Evolutionary conservation across 2,888 invertebrate genomes (phyloP).

Genomic region (Nymphalis polychloros): DNA sequence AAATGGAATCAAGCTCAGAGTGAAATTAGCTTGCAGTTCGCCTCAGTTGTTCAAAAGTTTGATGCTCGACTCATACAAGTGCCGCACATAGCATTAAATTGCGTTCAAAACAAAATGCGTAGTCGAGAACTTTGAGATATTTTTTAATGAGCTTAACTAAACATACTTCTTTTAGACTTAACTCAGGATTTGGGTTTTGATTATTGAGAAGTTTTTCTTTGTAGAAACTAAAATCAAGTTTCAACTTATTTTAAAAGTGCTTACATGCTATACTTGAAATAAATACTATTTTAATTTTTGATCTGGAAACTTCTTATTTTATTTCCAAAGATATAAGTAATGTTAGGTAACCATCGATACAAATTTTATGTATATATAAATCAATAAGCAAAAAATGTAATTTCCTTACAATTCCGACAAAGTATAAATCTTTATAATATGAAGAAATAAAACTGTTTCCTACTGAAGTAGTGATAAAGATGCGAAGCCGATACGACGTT

Average conservation of each 20-base stretch:
- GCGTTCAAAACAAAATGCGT: slow-evolving; percentile 2
- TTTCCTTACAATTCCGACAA: background rate
- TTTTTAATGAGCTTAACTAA: background rate
- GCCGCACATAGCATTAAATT: background rate
- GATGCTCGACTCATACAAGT: background rate
- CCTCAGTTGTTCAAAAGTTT: slow-evolving; percentile 5
- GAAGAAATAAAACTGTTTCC: slow-evolving; percentile 11
- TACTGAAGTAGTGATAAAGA: slow-evolving; percentile 7
- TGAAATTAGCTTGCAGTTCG: slow-evolving; percentile 13
- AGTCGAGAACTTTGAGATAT: background rate
- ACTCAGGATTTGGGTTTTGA: too few relatives aligned
- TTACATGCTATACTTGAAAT: too few relatives aligned
- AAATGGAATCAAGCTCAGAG: slow-evolving; percentile 10
- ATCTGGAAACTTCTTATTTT: too few relatives aligned
- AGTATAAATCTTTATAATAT: slow-evolving; percentile 17
- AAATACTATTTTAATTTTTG: too few relatives aligned
- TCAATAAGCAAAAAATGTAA: background rate
- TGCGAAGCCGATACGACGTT: slow-evolving; percentile 12
- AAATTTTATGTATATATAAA: background rate
- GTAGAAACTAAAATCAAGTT: too few relatives aligned
- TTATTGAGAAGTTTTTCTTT: too few relatives aligned
- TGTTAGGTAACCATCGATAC: too few relatives aligned
- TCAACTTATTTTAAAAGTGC: too few relatives aligned
- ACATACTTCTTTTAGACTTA: background rate
- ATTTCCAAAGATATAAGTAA: too few relatives aligned